Base-by-base conservation (phyloP, 1,140 invertebrate species). In the Scaptomyza montana region DNA sequence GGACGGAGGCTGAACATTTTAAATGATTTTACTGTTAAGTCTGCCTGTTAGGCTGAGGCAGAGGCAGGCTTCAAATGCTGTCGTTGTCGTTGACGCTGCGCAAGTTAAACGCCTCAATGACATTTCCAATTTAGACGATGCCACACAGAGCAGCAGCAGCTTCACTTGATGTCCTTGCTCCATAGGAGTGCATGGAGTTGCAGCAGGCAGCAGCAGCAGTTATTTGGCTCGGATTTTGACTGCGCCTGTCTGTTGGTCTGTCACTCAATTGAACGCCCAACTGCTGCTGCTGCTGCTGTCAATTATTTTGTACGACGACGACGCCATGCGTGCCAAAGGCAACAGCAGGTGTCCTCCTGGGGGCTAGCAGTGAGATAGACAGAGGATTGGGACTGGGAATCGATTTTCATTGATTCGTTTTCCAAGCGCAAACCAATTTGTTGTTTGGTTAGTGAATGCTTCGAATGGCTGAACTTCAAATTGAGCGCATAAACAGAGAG, bases 61-160 rank as follows among this genome's bases (percentile, higher is more conserved):
- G 33, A 36, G 33, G 33, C 8, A 25, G 74, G 53, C 70, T 54
- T 67, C 70, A 55, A 73, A 62, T 69, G 60, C 56, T 64, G 76
- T 82, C 67, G 66, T 67, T 84, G 78, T 74, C 75, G 64, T 74
- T 80, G 56, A 68, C 71, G 76, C 67, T 55, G 56, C 25, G 71
- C 84, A 79, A 74, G 84, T 87, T 89, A 89, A 89, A 87, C 84
- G 84, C 84, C 79, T 84, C 84, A 89, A 89, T 89, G 85, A 89
- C 84, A 89, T 89, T 89, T 89, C 84, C 84, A 89, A 89, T 89
- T 89, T 89, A 72, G 80, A 84, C 79, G 76, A 68, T 60, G 62
- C 55, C 62, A 56, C 62, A 56, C 59, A 65, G 57, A 33, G 30
- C 30, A 33, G 30, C 41, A 36, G 33, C 33, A 36, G 33, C 41